Conservation (phyloP, 2,797 vertebrate genomes). For the Acanthornis magna region DNA sequence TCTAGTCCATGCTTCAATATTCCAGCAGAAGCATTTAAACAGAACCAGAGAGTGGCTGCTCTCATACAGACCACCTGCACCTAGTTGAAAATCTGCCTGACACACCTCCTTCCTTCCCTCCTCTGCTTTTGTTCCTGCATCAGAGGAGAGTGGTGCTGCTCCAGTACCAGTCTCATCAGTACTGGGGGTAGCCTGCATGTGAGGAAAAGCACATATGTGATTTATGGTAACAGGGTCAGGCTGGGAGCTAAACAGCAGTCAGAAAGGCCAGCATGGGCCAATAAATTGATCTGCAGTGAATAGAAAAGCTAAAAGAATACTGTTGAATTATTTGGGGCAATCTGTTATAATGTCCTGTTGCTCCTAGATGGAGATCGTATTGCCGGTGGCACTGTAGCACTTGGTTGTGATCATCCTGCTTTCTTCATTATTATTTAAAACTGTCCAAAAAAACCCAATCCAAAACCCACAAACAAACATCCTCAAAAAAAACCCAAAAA, state of each 20-base stretch:
- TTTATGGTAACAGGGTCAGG: background rate
- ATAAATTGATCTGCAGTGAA: background rate
- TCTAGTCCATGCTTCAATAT: background rate
- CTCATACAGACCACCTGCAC: background rate
- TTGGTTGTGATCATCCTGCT: background rate
- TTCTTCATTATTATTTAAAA: background rate
- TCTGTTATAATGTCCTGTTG: background rate
- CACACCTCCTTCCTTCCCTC: background rate
- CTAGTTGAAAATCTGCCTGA: background rate
- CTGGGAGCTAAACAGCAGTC: background rate
- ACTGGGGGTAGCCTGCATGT: background rate
- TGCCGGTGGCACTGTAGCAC: background rate
- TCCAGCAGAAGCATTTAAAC: background rate
- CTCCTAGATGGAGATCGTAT: background rate
- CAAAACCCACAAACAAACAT: background rate
- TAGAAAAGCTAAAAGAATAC: background rate
- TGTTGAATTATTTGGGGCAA: background rate
- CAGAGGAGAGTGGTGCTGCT: background rate
- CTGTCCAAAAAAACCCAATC: rapidly evolving
- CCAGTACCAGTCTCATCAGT: background rate
- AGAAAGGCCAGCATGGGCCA: background rate
- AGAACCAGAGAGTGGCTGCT: background rate
- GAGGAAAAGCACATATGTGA: background rate
- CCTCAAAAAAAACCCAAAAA: background rate
- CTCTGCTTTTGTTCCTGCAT: background rate